These are phyloP conservation scores for Toxonevra muliebris DNA, from an alignment of 2,888 invertebrate species.

Conservation along the genomic window DNA sequence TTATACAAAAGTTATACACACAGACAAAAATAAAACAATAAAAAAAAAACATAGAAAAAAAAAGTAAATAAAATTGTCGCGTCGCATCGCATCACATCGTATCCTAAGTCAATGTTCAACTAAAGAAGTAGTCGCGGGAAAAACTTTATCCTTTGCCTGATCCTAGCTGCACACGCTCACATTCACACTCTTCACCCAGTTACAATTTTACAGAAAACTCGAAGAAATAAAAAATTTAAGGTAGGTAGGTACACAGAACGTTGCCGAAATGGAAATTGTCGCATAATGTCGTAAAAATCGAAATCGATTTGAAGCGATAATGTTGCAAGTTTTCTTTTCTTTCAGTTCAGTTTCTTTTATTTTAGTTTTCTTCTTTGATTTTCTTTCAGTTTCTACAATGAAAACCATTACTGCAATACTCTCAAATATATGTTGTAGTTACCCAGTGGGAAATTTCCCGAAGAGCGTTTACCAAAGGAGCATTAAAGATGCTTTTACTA, in stretches of 20 bases:
- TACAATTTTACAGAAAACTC: conserved; percentile 44
- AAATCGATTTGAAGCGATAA: conserved; percentile 49
- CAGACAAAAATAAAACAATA: too few relatives aligned
- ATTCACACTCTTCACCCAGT: conserved; percentile 45
- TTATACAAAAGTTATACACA: too few relatives aligned
- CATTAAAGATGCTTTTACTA: too few relatives aligned
- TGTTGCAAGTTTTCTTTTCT: conserved; percentile 42
- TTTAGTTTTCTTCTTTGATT: neutral
- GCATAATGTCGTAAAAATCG: conserved; percentile 56
- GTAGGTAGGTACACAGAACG: conserved; percentile 17
- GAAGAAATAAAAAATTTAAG: conserved; percentile 40
- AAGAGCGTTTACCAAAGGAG: too few relatives aligned
- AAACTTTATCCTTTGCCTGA: conserved; percentile 32
- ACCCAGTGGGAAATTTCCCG: too few relatives aligned
- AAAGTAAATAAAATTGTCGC: neutral
- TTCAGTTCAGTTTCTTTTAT: conserved; percentile 11
- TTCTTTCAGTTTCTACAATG: too few relatives aligned
- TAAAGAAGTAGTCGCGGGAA: neutral
- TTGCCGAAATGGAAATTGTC: conserved; percentile 46
- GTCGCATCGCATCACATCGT: conserved; percentile 9
- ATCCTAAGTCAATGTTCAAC: conserved; percentile 25
- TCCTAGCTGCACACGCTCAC: conserved; percentile 39
- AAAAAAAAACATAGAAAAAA: too few relatives aligned
- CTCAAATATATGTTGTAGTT: too few relatives aligned
- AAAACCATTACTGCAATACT: too few relatives aligned